Conservation (phyloP, 2,113 vertebrate species). For the Rhea americana region DNA sequence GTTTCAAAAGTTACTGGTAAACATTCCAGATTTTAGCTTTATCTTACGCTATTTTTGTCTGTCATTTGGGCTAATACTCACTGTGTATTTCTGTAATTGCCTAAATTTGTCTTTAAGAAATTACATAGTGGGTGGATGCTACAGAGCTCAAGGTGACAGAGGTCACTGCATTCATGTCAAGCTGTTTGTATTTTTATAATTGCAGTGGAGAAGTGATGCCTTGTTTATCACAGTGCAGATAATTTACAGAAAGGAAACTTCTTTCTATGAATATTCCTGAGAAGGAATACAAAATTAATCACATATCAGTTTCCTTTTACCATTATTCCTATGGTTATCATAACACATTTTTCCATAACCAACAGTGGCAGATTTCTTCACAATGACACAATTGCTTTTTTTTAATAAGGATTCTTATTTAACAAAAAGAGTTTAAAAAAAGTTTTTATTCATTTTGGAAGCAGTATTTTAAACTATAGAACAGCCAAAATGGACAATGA, state of each 20-base stretch:
- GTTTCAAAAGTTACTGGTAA: background rate
- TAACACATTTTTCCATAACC: background rate
- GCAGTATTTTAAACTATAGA: background rate
- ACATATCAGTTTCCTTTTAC: background rate
- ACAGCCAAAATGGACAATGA: rapidly evolving
- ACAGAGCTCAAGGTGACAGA: background rate
- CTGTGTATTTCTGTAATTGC: background rate
- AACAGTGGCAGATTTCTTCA: background rate
- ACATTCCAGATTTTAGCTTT: background rate
- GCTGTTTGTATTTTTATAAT: slow-evolving; percentile 28
- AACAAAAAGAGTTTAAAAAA: rapidly evolving
- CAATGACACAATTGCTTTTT: background rate
- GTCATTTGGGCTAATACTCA: background rate
- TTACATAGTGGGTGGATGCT: background rate
- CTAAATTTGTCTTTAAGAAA: background rate
- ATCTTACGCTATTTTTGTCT: background rate
- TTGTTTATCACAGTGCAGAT: background rate
- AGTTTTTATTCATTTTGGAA: background rate
- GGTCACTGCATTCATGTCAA: background rate
- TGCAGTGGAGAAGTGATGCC: background rate
- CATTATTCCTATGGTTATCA: rapidly evolving
- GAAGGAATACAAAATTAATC: background rate
- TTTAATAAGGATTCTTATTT: background rate
- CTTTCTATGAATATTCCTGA: background rate
- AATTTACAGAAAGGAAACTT: background rate